Base-by-base conservation (phyloP, 2,113 vertebrate species). In the Puma concolor region DNA sequence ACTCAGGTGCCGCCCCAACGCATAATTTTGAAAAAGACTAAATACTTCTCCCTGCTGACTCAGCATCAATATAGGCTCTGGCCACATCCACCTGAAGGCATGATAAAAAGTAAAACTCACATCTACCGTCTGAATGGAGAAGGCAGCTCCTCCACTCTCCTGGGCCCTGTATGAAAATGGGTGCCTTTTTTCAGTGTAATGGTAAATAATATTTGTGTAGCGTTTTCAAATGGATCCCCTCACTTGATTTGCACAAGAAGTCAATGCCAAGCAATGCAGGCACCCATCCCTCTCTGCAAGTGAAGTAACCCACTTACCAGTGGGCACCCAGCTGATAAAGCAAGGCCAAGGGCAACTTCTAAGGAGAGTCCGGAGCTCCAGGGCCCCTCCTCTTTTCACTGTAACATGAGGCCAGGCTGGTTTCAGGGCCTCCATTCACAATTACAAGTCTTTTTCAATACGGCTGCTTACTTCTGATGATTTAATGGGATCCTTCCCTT, bases 341-440 rank as follows among this genome's bases (percentile, higher is more conserved):
- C 38, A 19, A 29, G 69, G 36, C 4, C 83, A 52, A 19, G 5
- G 7, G 5, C 41, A 50, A 36, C 9, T 13, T 64, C 44, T 13
- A 17, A 77, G 48, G 12, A 5, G 5, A 2, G 7, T 4, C 38
- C 60, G 21, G 25, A 11, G 23, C 23, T 36, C 33, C 29, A 0
- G 0, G 5, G 1, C 4, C 7, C 5, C 27, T 64, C 9, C 4
- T 7, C 50, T 71, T 33, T 52, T 60, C 31, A 3, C 67, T 2
- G 12, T 13, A 7, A 8, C 2, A 8, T 4, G 13, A 54, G 0
- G 36, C 19, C 19, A 41, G n/a, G 31, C 41, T 50, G 1, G 6
- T 23, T 36, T 19, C 36, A 29, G 66, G 4, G 21, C 29, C 76
- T 52, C 16, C 15, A 5, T 54, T 57, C 60, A 16, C 4, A 50